Conservation (phyloP, 2,888 invertebrate species). For the Chrysina gloriosa region DNA sequence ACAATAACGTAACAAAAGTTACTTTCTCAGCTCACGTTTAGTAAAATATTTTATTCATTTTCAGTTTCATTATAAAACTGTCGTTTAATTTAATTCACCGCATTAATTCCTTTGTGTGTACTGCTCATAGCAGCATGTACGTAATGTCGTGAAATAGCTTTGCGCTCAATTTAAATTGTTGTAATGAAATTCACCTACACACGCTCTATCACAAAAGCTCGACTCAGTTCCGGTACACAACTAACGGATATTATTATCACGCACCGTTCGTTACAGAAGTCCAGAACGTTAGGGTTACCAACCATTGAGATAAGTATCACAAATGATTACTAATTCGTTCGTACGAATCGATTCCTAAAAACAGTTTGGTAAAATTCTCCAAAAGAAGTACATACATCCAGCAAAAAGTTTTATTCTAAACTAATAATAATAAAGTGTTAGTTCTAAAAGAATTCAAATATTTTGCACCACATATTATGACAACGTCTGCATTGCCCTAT, state of each 20-base stretch:
- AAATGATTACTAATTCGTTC: slow-evolving; percentile 12
- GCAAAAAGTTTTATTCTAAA: background rate
- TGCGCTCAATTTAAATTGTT: slow-evolving; percentile 7
- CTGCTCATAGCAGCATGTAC: too few relatives aligned
- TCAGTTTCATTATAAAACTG: too few relatives aligned
- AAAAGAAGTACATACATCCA: background rate
- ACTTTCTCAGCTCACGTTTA: too few relatives aligned
- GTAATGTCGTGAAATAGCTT: background rate
- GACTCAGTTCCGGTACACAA: slow-evolving; percentile 20
- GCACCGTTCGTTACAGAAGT: slow-evolving; percentile 16
- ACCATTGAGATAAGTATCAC: slow-evolving; percentile 13
- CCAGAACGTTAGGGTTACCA: slow-evolving; percentile 17
- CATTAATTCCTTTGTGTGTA: too few relatives aligned
- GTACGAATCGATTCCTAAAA: background rate
- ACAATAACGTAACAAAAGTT: too few relatives aligned
- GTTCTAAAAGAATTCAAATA: background rate
- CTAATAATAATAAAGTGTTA: background rate
- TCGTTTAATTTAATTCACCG: too few relatives aligned
- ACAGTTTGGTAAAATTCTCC: background rate
- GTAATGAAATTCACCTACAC: slow-evolving; percentile 10
- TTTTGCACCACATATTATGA: background rate
- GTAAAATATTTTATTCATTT: too few relatives aligned
- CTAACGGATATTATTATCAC: slow-evolving; percentile 34
- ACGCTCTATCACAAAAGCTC: slow-evolving; percentile 14
- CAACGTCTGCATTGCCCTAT: background rate